Evolutionary conservation across 2,888 invertebrate genomes (phyloP).

Genomic region (Leptinotarsa rubiginosa): DNA sequence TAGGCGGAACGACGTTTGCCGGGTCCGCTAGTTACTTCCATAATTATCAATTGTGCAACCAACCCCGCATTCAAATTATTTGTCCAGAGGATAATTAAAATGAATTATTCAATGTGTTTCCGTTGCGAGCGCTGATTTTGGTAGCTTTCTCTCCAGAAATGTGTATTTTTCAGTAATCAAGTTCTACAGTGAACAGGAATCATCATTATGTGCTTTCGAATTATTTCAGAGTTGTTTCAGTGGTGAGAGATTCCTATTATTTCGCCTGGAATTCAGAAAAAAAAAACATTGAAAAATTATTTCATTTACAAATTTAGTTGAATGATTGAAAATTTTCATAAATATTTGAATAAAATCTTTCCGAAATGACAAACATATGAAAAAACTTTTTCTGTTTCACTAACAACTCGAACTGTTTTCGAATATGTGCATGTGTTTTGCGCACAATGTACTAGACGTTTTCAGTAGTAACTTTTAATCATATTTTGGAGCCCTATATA

Average conservation of each 20-base stretch:
- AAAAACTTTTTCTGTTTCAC: too few relatives aligned
- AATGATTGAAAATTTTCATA: too few relatives aligned
- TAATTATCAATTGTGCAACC: slow-evolving; percentile 29
- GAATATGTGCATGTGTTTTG: too few relatives aligned
- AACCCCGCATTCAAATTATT: slow-evolving; percentile 23
- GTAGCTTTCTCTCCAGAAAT: neutral
- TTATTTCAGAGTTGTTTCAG: neutral
- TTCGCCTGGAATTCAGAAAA: neutral
- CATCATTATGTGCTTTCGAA: neutral
- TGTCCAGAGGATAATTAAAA: slow-evolving; percentile 31
- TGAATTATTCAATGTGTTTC: slow-evolving; percentile 34
- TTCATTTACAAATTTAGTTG: too few relatives aligned
- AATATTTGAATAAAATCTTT: too few relatives aligned
- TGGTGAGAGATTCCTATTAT: neutral
- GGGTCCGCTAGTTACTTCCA: slow-evolving; percentile 14
- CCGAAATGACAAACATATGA: too few relatives aligned
- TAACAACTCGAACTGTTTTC: too few relatives aligned
- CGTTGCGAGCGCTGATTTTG: slow-evolving; percentile 14
- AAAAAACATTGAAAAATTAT: too few relatives aligned
- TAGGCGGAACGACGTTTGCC: too few relatives aligned
- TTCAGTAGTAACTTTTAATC: too few relatives aligned
- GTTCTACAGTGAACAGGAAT: neutral
- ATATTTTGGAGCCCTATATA: too few relatives aligned
- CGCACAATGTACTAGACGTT: too few relatives aligned
- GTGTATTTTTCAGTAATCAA: slow-evolving; percentile 13